phyloP scores from a whole-genome alignment of 2,113 vertebrate species.

The Montifringilla adamsi region DNA sequence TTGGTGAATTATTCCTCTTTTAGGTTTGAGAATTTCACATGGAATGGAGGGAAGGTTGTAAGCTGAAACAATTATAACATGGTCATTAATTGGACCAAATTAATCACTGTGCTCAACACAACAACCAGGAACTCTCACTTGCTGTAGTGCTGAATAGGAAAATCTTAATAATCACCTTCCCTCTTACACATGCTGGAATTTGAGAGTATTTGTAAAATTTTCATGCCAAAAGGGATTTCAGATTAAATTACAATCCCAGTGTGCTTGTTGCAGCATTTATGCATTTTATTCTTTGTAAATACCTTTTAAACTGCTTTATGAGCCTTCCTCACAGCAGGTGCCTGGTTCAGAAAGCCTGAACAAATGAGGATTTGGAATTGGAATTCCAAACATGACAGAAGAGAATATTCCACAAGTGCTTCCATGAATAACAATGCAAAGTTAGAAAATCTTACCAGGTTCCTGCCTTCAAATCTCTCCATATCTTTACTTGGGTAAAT shows the following conservation, averaged over 20 bases:
- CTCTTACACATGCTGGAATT: not conserved
- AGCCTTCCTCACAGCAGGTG: not conserved
- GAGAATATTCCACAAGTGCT: not conserved
- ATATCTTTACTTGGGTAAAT: not conserved
- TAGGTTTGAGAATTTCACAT: not conserved
- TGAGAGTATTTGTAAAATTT: not conserved
- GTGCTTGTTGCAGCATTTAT: not conserved
- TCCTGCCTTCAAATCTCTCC: not conserved
- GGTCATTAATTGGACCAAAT: not conserved
- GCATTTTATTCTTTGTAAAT: not conserved
- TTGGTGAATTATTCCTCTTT: not conserved
- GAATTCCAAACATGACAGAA: not conserved
- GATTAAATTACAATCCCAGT: not conserved
- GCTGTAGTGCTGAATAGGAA: not conserved
- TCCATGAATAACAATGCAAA: not conserved
- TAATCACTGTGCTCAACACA: not conserved
- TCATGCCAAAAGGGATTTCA: not conserved
- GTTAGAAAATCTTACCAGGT: not conserved
- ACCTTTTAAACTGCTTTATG: not conserved
- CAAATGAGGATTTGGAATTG: not conserved
- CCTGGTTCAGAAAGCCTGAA: not conserved
- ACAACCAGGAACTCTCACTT: accelerated
- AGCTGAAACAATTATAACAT: not conserved
- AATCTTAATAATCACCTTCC: not conserved
- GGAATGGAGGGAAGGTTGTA: not conserved